phyloP scores from a whole-genome alignment of 1,140 invertebrate species.

The Rhynchophorus ferrugineus region DNA sequence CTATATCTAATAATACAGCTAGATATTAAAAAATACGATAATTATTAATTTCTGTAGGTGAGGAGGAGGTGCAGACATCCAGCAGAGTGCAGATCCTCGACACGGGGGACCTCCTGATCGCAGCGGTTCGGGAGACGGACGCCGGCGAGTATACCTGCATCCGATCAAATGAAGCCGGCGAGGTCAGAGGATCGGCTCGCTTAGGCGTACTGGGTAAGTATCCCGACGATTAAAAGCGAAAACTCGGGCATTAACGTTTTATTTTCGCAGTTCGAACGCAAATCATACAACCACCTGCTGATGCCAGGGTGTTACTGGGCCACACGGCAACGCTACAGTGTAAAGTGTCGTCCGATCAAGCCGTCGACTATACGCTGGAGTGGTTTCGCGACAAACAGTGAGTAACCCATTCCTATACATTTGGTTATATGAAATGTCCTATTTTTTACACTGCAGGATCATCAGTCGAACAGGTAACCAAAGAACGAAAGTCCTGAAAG shows the following conservation, averaged over 20 bases:
- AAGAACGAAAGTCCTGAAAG: slow-evolving; percentile 61
- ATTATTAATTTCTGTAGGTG: slow-evolving; percentile 29
- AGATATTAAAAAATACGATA: too few relatives aligned
- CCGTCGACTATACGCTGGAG: slow-evolving; percentile 80
- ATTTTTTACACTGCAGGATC: not conserved
- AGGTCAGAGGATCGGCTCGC: slow-evolving; percentile 71
- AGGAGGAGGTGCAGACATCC: slow-evolving; percentile 47
- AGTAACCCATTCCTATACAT: slow-evolving; percentile 42
- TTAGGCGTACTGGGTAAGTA: slow-evolving; percentile 73
- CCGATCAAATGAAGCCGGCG: slow-evolving; percentile 80
- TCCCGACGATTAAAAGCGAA: not conserved
- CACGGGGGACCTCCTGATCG: slow-evolving; percentile 77
- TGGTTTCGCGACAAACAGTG: slow-evolving; percentile 87
- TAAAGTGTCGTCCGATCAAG: slow-evolving; percentile 86
- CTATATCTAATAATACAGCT: too few relatives aligned
- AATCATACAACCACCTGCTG: slow-evolving; percentile 85
- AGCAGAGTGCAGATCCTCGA: slow-evolving; percentile 77
- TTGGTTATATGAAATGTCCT: too few relatives aligned
- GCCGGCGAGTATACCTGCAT: slow-evolving; percentile 84
- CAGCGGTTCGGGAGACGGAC: slow-evolving; percentile 73
- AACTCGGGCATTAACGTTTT: too few relatives aligned
- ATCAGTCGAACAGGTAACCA: too few relatives aligned
- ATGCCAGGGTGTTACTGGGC: slow-evolving; percentile 80
- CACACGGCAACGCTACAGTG: slow-evolving; percentile 87
- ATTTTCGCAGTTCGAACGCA: slow-evolving; percentile 74